phyloP scores from a whole-genome alignment of 2,888 invertebrate species.

The Alitta virens region DNA sequence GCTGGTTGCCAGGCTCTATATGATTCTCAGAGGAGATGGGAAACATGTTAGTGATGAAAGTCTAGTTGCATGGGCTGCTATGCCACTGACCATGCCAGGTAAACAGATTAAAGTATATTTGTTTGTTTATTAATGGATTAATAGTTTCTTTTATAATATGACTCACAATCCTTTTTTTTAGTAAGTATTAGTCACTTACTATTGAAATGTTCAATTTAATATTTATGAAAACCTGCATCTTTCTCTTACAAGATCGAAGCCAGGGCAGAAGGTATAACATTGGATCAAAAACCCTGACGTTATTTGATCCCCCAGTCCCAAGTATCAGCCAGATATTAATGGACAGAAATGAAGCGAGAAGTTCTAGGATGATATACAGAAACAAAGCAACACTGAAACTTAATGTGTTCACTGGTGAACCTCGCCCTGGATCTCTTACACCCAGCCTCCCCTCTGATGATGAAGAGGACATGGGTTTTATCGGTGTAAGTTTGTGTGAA shows the following conservation, averaged over 20 bases:
- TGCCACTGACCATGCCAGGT: constrained; percentile 27
- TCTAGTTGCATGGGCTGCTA: constrained; percentile 49
- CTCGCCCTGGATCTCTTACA: constrained; percentile 51
- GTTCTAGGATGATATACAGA: constrained; percentile 30
- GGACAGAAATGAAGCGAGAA: constrained; percentile 4
- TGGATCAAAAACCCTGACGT: neutral
- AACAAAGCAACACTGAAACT: constrained; percentile 41
- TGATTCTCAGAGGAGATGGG: constrained; percentile 16
- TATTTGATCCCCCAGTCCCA: constrained; percentile 41
- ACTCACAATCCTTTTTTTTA: no score
- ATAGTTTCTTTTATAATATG: no score
- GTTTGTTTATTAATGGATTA: no score
- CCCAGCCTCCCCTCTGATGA: constrained; percentile 49
- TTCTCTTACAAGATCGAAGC: no score
- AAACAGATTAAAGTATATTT: no score
- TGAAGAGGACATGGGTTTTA: constrained; percentile 34
- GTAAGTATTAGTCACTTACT: no score
- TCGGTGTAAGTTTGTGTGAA: no score
- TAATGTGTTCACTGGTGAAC: constrained; percentile 46
- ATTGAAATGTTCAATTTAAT: no score
- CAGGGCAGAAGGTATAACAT: no score
- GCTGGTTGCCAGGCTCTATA: constrained; percentile 48
- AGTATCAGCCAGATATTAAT: constrained; percentile 40
- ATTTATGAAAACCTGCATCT: no score
- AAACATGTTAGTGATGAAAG: constrained; percentile 36